These are phyloP conservation scores for Zaprionus camerounensis DNA, from an alignment of 1,140 invertebrate genomes.

Conservation along the genomic window DNA sequence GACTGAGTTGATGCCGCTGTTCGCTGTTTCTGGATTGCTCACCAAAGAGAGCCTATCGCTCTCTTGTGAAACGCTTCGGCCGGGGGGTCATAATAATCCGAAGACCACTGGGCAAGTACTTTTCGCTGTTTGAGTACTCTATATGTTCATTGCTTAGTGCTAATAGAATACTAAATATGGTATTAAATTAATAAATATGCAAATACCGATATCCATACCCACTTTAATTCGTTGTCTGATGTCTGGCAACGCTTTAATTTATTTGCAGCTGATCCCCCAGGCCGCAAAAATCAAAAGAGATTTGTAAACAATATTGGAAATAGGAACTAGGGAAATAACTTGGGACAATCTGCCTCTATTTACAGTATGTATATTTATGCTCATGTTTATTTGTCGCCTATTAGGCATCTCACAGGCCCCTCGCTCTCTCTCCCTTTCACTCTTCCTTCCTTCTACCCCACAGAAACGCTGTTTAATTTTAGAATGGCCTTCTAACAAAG, in stretches of 20 bases:
- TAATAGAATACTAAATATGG: no score
- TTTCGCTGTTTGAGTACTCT: no score
- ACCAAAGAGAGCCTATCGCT: no score
- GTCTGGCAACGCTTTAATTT: background rate
- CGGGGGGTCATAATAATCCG: no score
- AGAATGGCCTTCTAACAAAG: constrained; percentile 56
- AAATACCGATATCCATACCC: background rate
- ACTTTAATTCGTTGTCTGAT: no score
- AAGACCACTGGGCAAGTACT: no score
- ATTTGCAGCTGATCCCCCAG: background rate
- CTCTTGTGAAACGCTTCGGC: no score
- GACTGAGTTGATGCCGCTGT: no score
- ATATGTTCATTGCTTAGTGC: no score
- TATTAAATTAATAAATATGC: no score
- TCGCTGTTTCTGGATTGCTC: no score
- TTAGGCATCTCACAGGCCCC: constrained; percentile 25
- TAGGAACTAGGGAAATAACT: constrained; percentile 8
- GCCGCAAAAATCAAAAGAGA: background rate
- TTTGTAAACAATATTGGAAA: background rate
- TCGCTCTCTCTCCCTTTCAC: background rate
- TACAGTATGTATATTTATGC: constrained; percentile 37
- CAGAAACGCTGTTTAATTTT: constrained; percentile 48
- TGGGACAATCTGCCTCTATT: constrained; percentile 16
- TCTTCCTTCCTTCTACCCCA: constrained; percentile 35
- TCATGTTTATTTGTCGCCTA: constrained; percentile 54